Conservation (phyloP, 2,113 vertebrate genomes). For the Sapajus apella region DNA sequence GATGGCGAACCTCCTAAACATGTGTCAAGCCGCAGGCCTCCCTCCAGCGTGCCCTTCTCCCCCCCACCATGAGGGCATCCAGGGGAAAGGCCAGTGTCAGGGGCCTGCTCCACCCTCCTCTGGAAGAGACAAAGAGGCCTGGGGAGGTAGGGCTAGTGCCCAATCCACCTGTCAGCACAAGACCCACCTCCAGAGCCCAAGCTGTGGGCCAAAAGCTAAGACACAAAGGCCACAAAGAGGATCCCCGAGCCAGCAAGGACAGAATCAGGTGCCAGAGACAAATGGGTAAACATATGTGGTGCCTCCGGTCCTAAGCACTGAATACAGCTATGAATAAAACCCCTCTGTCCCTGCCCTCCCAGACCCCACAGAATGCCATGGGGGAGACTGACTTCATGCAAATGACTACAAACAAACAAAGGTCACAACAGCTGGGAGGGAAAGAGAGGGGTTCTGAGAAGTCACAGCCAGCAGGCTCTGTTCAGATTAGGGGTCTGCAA, state of each 20-base stretch:
- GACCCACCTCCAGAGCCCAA: background rate
- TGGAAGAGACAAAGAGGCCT: background rate
- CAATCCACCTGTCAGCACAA: accelerated
- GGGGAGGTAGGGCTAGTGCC: too few relatives aligned
- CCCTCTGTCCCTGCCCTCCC: background rate
- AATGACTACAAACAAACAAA: background rate
- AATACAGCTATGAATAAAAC: background rate
- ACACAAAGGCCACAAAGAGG: background rate
- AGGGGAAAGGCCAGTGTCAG: background rate
- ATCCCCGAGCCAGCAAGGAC: background rate
- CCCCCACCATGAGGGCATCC: background rate
- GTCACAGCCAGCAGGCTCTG: background rate
- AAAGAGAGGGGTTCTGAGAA: background rate
- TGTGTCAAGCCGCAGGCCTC: background rate
- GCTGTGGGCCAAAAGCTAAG: background rate
- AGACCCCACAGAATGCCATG: background rate
- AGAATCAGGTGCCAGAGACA: background rate
- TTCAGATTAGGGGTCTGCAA: background rate
- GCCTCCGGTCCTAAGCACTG: background rate
- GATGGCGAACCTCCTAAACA: background rate
- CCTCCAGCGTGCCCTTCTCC: background rate
- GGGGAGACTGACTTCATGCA: background rate
- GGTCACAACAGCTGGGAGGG: background rate
- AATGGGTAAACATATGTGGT: background rate
- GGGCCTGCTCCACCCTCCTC: background rate